Percentiles rank a stretch among this genome's conserved stretches.
Evolutionary conservation across 2,113 vertebrate species (phyloP).

Genomic region (Psilopogon haemacephalus): DNA sequence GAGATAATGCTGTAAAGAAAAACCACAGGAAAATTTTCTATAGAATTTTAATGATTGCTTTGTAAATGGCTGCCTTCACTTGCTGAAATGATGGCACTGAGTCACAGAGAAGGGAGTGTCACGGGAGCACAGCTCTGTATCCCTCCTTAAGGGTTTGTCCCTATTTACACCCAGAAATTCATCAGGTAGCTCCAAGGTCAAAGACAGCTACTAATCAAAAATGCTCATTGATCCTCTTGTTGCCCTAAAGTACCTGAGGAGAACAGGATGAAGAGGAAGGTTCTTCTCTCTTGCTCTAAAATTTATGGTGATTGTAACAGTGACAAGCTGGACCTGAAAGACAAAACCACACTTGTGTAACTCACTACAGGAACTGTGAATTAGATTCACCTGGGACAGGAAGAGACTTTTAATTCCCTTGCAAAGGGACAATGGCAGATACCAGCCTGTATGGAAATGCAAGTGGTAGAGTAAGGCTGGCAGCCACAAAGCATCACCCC

Average conservation of each 20-base stretch:
- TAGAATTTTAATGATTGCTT: background rate
- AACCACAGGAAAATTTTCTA: background rate
- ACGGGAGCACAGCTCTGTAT: fast-evolving
- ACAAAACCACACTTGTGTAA: background rate
- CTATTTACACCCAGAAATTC: background rate
- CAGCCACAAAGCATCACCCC: background rate
- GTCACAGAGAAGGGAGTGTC: background rate
- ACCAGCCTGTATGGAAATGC: background rate
- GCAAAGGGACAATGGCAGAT: background rate
- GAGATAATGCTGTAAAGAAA: background rate
- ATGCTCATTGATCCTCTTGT: fast-evolving
- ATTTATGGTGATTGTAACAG: background rate
- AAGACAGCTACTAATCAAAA: background rate
- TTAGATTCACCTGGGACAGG: background rate
- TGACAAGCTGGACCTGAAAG: background rate
- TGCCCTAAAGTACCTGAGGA: background rate
- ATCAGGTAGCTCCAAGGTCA: background rate
- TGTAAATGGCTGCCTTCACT: background rate
- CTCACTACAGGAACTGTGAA: background rate
- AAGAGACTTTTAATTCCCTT: background rate
- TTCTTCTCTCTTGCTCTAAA: background rate
- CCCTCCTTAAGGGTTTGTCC: fast-evolving
- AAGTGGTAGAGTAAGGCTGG: background rate
- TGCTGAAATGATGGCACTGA: background rate
- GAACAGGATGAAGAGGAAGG: background rate